A percentile compares a stretch with the other conserved stretches of the same genome.
phyloP scores from a whole-genome alignment of 2,888 invertebrate genomes.

The Eilema griseolum region DNA sequence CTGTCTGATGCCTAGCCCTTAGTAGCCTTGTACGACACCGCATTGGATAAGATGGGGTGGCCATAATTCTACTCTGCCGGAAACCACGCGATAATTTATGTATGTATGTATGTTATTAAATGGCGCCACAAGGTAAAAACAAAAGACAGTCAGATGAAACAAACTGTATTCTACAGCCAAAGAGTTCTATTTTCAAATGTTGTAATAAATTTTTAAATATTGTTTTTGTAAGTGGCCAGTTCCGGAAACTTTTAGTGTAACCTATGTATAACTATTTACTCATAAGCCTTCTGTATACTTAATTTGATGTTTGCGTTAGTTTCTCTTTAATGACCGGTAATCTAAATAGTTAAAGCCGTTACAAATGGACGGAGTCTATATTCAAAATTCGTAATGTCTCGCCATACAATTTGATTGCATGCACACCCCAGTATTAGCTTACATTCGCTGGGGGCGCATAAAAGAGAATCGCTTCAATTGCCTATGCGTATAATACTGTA shows the following conservation, averaged over 20 bases:
- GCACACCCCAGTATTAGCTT: slow-evolving; percentile 48
- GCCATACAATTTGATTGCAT: slow-evolving; percentile 14
- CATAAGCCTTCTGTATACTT: not conserved
- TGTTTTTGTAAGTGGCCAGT: too few relatives aligned
- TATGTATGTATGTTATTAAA: too few relatives aligned
- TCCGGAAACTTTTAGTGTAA: too few relatives aligned
- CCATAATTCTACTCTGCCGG: too few relatives aligned
- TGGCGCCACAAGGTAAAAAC: too few relatives aligned
- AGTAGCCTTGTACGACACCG: too few relatives aligned
- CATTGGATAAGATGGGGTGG: too few relatives aligned
- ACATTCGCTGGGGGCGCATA: slow-evolving; percentile 70
- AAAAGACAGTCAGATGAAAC: too few relatives aligned
- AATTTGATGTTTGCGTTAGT: slow-evolving; percentile 1
- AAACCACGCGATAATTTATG: not conserved
- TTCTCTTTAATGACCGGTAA: slow-evolving; percentile 10
- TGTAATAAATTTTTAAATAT: too few relatives aligned
- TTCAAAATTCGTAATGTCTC: slow-evolving; percentile 34
- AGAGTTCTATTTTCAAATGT: too few relatives aligned
- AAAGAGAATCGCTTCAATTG: slow-evolving; percentile 73
- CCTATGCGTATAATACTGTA: slow-evolving; percentile 63
- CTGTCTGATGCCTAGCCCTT: too few relatives aligned
- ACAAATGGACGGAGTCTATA: slow-evolving; percentile 30
- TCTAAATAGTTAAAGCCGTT: slow-evolving; percentile 18
- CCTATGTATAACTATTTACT: not conserved
- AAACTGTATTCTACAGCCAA: too few relatives aligned